Conservation (phyloP, 1,140 invertebrate genomes). For the Heliconius congener region DNA sequence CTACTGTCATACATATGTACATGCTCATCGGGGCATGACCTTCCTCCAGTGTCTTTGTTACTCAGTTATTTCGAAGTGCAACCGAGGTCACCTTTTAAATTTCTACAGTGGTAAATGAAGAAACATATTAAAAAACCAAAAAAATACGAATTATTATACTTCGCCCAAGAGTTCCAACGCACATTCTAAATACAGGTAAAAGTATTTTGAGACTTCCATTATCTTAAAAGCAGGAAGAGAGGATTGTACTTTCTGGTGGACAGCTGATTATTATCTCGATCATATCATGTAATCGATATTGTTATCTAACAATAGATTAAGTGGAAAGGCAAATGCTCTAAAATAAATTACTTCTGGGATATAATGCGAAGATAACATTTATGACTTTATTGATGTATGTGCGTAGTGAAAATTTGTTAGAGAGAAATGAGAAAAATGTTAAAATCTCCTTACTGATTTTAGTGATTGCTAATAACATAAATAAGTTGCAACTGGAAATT, state of each 20-base stretch:
- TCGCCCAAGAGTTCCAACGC: background rate
- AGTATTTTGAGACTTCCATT: background rate
- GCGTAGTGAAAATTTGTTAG: background rate
- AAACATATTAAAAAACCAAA: too few species aligned
- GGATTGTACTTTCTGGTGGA: background rate
- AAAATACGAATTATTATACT: background rate
- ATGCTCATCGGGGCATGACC: too few species aligned
- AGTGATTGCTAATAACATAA: too few species aligned
- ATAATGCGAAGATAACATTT: conserved; percentile 11
- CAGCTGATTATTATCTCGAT: conserved; percentile 12
- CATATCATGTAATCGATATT: conserved; percentile 13
- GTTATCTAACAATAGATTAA: conserved; percentile 18
- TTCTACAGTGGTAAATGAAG: too few species aligned
- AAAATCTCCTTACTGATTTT: too few species aligned
- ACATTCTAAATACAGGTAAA: background rate
- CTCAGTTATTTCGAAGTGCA: too few species aligned
- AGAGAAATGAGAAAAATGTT: too few species aligned
- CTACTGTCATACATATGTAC: too few species aligned
- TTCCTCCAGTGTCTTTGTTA: too few species aligned
- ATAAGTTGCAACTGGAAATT: too few species aligned
- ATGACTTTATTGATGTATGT: background rate
- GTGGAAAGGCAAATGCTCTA: conserved; percentile 2
- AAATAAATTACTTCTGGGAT: conserved; percentile 4
- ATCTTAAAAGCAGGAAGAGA: background rate
- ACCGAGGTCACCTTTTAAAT: too few species aligned